phyloP scores from a whole-genome alignment of 2,113 vertebrate genomes.

The Lonchura striata region DNA sequence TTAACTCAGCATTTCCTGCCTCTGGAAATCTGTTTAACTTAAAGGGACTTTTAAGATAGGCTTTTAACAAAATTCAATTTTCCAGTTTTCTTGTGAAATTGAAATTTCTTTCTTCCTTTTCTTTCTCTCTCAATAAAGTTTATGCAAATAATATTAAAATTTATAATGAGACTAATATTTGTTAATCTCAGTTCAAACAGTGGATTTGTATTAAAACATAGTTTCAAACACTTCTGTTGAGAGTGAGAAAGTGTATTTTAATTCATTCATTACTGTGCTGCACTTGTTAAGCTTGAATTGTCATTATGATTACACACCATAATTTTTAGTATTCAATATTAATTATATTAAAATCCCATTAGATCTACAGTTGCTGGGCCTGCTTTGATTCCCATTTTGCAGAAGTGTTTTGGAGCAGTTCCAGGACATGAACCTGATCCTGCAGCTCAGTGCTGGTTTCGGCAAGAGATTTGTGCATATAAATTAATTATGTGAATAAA shows the following conservation, averaged over 20 bases:
- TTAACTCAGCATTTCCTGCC: conserved; percentile 38
- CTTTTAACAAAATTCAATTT: background rate
- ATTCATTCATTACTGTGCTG: conserved; percentile 1
- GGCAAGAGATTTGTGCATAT: background rate
- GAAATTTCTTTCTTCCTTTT: background rate
- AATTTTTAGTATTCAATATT: conserved; percentile 15
- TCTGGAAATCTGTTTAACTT: conserved; percentile 1
- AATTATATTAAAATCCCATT: conserved; percentile 57
- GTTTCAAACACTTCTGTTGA: background rate
- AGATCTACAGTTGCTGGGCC: background rate
- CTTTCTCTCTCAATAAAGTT: conserved; percentile 14
- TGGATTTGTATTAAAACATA: conserved; percentile 31
- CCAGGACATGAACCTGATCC: background rate
- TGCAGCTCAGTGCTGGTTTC: background rate
- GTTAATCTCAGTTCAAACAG: conserved; percentile 58
- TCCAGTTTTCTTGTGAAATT: conserved; percentile 11
- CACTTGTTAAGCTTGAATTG: conserved; percentile 25
- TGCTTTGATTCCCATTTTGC: background rate
- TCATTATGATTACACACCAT: conserved; percentile 25
- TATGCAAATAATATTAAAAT: conserved; percentile 26
- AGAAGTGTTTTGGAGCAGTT: conserved; percentile 3
- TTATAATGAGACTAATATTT: conserved; percentile 54
- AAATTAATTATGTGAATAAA: background rate
- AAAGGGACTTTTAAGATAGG: background rate
- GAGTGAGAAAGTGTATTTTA: background rate